Percentiles rank a stretch among this genome's conserved stretches.
Evolutionary conservation across 1,140 invertebrate genomes (phyloP).

Genomic region (Drosophila lini): DNA sequence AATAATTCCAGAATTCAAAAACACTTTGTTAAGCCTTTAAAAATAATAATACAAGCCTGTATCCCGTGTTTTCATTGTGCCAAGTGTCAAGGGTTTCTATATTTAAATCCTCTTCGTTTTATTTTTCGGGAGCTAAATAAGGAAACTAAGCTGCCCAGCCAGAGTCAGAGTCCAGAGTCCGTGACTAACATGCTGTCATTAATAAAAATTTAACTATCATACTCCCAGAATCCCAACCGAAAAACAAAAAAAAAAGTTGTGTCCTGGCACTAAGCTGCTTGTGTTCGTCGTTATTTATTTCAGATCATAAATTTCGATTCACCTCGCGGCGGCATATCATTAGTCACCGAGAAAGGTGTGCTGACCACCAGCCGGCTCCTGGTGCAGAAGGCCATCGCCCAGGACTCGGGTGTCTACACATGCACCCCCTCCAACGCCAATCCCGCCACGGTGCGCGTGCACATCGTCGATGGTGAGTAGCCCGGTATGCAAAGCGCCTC

Average conservation of each 20-base stretch:
- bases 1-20: background rate
- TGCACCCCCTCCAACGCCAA: conserved; percentile 93
- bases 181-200: conserved; percentile 64
- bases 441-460: conserved; percentile 89
- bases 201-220: conserved; percentile 77
- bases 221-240: conserved; percentile 12
- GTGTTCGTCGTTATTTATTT: conserved; percentile 56
- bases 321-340: conserved; percentile 90
- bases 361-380: conserved; percentile 91
- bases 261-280: conserved; percentile 63
- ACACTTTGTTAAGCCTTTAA: background rate
- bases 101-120: background rate
- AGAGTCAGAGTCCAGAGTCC: conserved; percentile 6
- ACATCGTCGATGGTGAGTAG: conserved; percentile 92
- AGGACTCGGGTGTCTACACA: conserved; percentile 90
- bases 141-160: conserved; percentile 32
- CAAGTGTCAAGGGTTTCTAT: conserved; percentile 36
- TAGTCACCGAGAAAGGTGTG: conserved; percentile 91
- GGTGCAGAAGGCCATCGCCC: conserved; percentile 90
- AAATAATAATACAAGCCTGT: background rate
- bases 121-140: conserved; percentile 27
- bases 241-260: conserved; percentile 22
- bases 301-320: conserved; percentile 92
- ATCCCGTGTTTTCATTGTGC: background rate
- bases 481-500: conserved; percentile 71